Evolutionary conservation across 2,888 invertebrate species (phyloP).

Genomic region (Chymomyza caudatula): DNA sequence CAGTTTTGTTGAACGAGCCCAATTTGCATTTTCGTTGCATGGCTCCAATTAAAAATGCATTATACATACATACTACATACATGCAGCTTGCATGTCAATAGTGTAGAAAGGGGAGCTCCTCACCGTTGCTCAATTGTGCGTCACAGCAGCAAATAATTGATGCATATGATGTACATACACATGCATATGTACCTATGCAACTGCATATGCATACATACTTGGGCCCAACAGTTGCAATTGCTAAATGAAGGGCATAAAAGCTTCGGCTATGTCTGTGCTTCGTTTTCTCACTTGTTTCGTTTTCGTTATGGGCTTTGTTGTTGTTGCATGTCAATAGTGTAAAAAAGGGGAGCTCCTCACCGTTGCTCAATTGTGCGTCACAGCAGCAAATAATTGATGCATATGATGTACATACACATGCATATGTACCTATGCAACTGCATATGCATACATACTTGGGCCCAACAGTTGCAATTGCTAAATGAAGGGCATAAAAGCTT

Average conservation of each 20-base stretch:
- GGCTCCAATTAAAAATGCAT: slow-evolving; percentile 14
- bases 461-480: slow-evolving; percentile 9
- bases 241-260: slow-evolving; percentile 58
- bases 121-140: slow-evolving; percentile 29
- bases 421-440: background rate
- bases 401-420: background rate
- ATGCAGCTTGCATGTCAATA: slow-evolving; percentile 2
- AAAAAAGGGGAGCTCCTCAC: background rate
- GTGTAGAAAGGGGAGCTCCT: background rate
- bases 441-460: background rate
- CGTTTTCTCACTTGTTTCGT: slow-evolving; percentile 13
- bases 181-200: background rate
- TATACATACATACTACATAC: too few relatives aligned
- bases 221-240: slow-evolving; percentile 1
- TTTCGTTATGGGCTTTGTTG: slow-evolving; percentile 3
- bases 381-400: slow-evolving; percentile 7
- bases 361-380: slow-evolving; percentile 40
- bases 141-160: slow-evolving; percentile 29
- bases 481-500: slow-evolving; percentile 62
- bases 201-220: background rate
- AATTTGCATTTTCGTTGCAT: too few relatives aligned
- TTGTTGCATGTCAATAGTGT: background rate
- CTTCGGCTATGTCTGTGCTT: slow-evolving; percentile 45
- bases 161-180: background rate
- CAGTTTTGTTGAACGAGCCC: too few relatives aligned